Evolutionary conservation across 2,797 vertebrate genomes (phyloP), one percentile per base, ranked within the genome.

Genomic region (Hapalemur alaotrensis): DNA sequence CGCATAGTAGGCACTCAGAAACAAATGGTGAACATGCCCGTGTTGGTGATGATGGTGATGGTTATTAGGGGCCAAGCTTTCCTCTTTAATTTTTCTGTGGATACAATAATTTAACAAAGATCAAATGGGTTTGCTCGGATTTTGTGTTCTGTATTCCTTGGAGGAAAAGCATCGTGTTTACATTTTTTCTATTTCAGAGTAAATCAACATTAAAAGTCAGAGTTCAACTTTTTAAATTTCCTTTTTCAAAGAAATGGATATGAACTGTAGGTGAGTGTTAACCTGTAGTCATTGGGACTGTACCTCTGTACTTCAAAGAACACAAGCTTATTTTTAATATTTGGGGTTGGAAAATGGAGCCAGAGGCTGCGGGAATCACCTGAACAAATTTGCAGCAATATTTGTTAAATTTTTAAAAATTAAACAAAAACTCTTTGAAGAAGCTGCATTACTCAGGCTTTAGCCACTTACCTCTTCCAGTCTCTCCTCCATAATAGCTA

Each of bases 181-280:
- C 41, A 32, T 85, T 88, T 96, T 52, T 54, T 88, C 18, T 4
- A 35, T 14, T 46, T 73, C 89, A 61, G 67, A 89, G 23, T 73
- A 82, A 95, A 61, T 93, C 88, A 79, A 69, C 78, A 10, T 52
- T 30, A n/a, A 88, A 83, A 78, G 79, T 35, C 85, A 78, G 95
- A 88, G 65, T 72, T 96, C 46, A 54, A 48, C 35, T 59, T 81
- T 92, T 70, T 75, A 18, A 41, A 87, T 96, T 88, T 96, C 35
- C 72, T 67, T 59, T 59, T 88, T 76, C 50, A n/a, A 83, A 87
- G 38, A 78, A 82, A 67, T 1, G 4, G 59, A n/a, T 73, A 48
- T 84, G 85, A 80, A 17, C 32, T 13, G 52, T 48, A 46, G 63
- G 73, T 76, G 83, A 52, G 30, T 32, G 13, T 57, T 80, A 30